Conservation (phyloP, 2,113 vertebrate species). For the Myodes glareolus region DNA sequence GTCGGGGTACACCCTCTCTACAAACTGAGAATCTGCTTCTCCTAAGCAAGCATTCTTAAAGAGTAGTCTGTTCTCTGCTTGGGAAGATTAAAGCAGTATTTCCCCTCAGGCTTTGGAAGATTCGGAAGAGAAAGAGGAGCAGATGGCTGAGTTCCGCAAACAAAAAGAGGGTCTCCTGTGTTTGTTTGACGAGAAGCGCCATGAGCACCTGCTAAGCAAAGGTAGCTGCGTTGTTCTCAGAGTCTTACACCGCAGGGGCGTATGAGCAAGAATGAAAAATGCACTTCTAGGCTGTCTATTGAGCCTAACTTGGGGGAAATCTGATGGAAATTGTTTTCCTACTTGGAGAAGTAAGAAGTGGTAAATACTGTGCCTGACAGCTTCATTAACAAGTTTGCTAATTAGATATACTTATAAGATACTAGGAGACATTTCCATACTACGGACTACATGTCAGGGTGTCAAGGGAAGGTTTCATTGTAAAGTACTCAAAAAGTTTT, state of each 20-base stretch:
- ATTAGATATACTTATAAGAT: not conserved
- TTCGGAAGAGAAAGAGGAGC: constrained; percentile 93
- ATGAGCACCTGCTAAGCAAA: constrained; percentile 95
- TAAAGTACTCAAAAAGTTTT: not conserved
- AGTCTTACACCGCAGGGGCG: not conserved
- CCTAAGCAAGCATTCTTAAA: not conserved
- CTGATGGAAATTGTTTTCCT: not conserved
- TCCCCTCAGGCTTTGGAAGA: constrained; percentile 86
- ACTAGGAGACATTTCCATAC: not conserved
- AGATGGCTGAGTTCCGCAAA: constrained; percentile 90
- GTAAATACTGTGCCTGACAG: not conserved
- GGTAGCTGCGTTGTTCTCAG: constrained; percentile 82
- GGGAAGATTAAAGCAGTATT: constrained; percentile 26
- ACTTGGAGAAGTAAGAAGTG: not conserved
- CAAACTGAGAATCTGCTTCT: not conserved
- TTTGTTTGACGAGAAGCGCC: constrained; percentile 95
- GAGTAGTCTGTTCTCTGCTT: not conserved
- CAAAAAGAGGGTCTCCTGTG: constrained; percentile 91
- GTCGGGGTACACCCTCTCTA: not conserved
- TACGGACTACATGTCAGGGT: not conserved
- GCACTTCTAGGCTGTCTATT: not conserved
- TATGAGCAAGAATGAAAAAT: not conserved
- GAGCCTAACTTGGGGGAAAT: not conserved
- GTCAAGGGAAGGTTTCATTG: not conserved
- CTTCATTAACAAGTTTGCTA: not conserved